phyloP scores from a whole-genome alignment of 2,797 vertebrate species.

The Poeciliopsis gracilis region DNA sequence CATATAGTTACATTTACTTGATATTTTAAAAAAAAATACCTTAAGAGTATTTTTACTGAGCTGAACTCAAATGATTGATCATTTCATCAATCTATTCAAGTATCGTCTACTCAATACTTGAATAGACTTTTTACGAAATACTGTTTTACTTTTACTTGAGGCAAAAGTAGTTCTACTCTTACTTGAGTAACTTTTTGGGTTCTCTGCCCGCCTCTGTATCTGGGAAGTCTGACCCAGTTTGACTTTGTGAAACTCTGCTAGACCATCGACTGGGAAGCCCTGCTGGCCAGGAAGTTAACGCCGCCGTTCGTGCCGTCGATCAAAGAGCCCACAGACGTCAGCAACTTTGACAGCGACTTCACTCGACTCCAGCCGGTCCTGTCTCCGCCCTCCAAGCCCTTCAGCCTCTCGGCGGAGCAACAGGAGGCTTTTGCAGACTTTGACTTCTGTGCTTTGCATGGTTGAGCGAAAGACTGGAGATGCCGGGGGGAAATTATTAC shows the following conservation, averaged over 20 bases:
- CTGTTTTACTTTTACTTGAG: too few relatives aligned
- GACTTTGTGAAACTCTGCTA: slow-evolving; percentile 50
- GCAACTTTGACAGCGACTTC: slow-evolving; percentile 93
- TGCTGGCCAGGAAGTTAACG: slow-evolving; percentile 81
- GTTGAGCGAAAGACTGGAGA: slow-evolving; percentile 33
- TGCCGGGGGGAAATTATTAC: slow-evolving; percentile 22
- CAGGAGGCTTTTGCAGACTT: slow-evolving; percentile 89
- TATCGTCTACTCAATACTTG: too few relatives aligned
- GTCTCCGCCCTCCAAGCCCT: slow-evolving; percentile 82
- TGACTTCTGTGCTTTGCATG: slow-evolving; percentile 85
- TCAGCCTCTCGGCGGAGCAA: slow-evolving; percentile 78
- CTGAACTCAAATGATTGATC: too few relatives aligned
- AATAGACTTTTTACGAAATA: too few relatives aligned
- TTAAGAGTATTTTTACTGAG: too few relatives aligned
- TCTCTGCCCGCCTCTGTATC: not conserved
- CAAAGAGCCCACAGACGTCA: slow-evolving; percentile 80
- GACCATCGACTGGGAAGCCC: slow-evolving; percentile 86
- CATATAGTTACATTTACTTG: too few relatives aligned
- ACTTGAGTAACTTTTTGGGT: too few relatives aligned
- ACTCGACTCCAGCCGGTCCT: slow-evolving; percentile 86
- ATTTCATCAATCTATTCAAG: too few relatives aligned
- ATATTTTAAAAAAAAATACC: too few relatives aligned
- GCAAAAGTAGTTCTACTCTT: too few relatives aligned
- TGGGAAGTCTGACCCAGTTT: not conserved
- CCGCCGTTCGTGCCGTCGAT: slow-evolving; percentile 88